Evolutionary conservation across 2,888 invertebrate genomes (phyloP), one percentile per base, ranked within the genome.

Genomic region (Lacanobia oleracea): DNA sequence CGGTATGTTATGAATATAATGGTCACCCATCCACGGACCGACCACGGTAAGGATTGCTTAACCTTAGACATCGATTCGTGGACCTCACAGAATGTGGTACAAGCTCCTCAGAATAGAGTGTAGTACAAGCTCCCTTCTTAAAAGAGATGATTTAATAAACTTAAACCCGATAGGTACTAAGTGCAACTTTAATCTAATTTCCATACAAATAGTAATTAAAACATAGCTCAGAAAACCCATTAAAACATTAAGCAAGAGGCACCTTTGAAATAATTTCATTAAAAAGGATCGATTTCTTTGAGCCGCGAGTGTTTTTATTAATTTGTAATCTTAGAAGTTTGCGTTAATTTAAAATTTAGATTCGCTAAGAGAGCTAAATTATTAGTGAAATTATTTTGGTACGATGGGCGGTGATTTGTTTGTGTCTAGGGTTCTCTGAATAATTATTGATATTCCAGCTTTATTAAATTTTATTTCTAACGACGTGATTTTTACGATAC

Each of bases 201-300:
- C 4, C 27, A n/a, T 33, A 54, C 14, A 63, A 53, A 57, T 57
- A 75, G 33, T 48, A 51, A 77, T 63, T 69, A 33, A 75, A 77
- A 63, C 16, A 43, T 27, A 3, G 12, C 43, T 50, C 2, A 48
- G 54, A 77, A 48, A 61, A 60, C 16, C 57, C 56, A 64, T 70
- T 60, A 48, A 71, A 64, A 23, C 21, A 51, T 70, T 77, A 33
- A 27, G 33, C n/a, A 9, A 54, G 16, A 67, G 63, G 50, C 63
- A 61, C 45, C 43, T 65, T 65, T 69, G 6, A 51, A 59, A 63
- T 33, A 4, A 59, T 50, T 33, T 40, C 48, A n/a, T 27, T 45
- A 33, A 59, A 57, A 21, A 51, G 50, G 50, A 66, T 77, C 27
- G 45, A 77, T 65, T 64, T 61, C 50, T 51, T 56, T 16, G 16